Evolutionary conservation across 2,113 vertebrate species (phyloP), one percentile per base, ranked within the genome.

Genomic region (Chrysochloris asiatica): DNA sequence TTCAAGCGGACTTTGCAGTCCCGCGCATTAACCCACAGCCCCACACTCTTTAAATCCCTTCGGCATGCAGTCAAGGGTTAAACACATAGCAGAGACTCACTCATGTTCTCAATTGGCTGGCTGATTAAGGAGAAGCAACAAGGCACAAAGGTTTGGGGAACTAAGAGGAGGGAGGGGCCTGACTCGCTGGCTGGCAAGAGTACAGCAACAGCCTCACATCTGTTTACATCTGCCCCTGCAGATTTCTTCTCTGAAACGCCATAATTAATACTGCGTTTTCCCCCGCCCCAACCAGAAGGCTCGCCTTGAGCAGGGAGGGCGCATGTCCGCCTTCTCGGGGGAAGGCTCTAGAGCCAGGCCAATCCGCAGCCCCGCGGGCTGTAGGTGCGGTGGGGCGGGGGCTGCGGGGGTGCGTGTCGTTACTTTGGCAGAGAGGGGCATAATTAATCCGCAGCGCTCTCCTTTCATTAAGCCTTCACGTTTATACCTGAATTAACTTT

Each of bases 401-500:
- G n/a, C 83, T 92, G 65, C 78, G 5, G 73, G 95, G 54, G 79
- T 63, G 79, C 86, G 11, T 89, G 81, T 56, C 0, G 0, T 93
- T 97, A 85, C 94, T 95, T 95, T 97, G 95, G 94, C 95, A 92
- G 91, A 93, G 84, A 93, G 82, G 80, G 92, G 95, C 94, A 72
- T 96, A 95, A 97, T 97, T 97, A 97, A 96, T 95, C 94, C 28
- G 6, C 86, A 56, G 78, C 16, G 28, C 52, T 96, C 56, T 63
- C 52, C 65, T 94, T 97, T 95, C 93, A 94, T 97, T 96, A 95
- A 93, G 90, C 63, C 93, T 95, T 97, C 80, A 78, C 48, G 21
- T 87, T 95, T 96, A 85, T 88, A 94, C 95, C 88, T 96, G 96
- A 96, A 95, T 96, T 97, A 96, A 95, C 88, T 95, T 97, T 87